These are phyloP conservation scores for Trematomus bernacchii DNA, from an alignment of 2,797 vertebrate species.

Conservation along the genomic window DNA sequence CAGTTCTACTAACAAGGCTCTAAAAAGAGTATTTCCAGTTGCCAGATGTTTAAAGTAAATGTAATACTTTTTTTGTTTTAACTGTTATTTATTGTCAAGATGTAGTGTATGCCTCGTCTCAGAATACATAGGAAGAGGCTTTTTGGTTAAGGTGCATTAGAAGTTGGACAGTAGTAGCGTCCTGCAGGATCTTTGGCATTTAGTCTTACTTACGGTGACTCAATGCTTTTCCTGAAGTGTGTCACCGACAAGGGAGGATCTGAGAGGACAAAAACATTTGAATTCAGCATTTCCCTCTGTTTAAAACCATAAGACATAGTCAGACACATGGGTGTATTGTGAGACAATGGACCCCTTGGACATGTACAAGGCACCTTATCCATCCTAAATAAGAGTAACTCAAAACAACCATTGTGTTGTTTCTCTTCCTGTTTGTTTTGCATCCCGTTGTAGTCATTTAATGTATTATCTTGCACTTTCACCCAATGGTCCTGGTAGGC, in stretches of 20 bases:
- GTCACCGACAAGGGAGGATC: constrained; percentile 99
- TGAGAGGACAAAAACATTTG: constrained; percentile 77
- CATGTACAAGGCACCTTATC: neutral
- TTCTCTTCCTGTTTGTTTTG: neutral
- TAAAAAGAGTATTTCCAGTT: neutral
- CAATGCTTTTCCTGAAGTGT: constrained; percentile 99
- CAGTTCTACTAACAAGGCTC: neutral
- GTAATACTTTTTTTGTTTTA: neutral
- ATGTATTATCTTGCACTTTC: neutral
- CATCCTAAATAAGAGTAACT: neutral
- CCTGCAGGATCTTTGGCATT: constrained; percentile 37
- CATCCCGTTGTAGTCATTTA: neutral
- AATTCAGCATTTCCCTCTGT: constrained; percentile 43
- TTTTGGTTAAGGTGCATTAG: constrained; percentile 44
- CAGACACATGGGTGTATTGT: constrained; percentile 22
- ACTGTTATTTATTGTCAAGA: constrained; percentile 10
- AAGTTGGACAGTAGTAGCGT: constrained; percentile 52
- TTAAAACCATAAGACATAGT: constrained; percentile 4
- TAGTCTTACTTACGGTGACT: constrained; percentile 96
- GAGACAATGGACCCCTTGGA: neutral
- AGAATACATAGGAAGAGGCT: constrained; percentile 8
- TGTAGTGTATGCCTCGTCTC: constrained; percentile 7
- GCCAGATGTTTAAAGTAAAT: neutral
- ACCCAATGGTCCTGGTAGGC: neutral
- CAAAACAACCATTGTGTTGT: too few species aligned